Evolutionary conservation across 2,797 vertebrate genomes (phyloP).

Genomic region (Remorina albescens): DNA sequence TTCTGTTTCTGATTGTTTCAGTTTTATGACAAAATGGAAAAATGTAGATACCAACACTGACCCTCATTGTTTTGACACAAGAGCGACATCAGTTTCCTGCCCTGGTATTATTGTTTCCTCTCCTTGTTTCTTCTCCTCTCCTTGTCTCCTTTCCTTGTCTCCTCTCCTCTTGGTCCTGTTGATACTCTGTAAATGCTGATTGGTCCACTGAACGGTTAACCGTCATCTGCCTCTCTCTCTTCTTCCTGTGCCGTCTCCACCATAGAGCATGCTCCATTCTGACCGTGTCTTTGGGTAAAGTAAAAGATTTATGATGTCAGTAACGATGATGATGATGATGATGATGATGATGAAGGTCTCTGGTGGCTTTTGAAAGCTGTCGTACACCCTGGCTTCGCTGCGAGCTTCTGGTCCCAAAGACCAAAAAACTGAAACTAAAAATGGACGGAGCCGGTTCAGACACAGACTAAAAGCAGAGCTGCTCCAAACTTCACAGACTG

Average conservation of each 20-base stretch:
- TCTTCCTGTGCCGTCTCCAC: conserved; percentile 88
- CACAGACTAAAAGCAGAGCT: too few species aligned
- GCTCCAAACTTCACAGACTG: too few species aligned
- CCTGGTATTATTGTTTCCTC: conserved; percentile 73
- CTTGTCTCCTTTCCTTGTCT: conserved; percentile 56
- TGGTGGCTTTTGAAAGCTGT: conserved; percentile 88
- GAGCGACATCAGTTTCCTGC: conserved; percentile 28
- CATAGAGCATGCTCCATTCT: conserved; percentile 98
- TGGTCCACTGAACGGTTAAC: conserved; percentile 76
- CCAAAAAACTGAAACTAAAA: neutral
- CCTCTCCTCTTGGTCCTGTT: conserved; percentile 22
- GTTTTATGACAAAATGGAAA: neutral
- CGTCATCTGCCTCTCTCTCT: conserved; percentile 79
- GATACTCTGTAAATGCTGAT: conserved; percentile 53
- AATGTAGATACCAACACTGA: too few species aligned
- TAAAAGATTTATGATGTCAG: conserved; percentile 87
- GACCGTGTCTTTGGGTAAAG: conserved; percentile 94
- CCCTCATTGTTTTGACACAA: neutral
- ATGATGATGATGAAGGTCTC: conserved; percentile 82
- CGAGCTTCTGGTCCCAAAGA: conserved; percentile 13
- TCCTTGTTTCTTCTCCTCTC: conserved; percentile 36
- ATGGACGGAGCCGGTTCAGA: neutral
- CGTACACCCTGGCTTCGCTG: conserved; percentile 58
- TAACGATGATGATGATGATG: conserved; percentile 72
- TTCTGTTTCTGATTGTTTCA: neutral